A percentile compares a stretch with the other conserved stretches of the same genome.
Conservation (phyloP, 2,888 invertebrate species). For the Hyalella azteca region DNA sequence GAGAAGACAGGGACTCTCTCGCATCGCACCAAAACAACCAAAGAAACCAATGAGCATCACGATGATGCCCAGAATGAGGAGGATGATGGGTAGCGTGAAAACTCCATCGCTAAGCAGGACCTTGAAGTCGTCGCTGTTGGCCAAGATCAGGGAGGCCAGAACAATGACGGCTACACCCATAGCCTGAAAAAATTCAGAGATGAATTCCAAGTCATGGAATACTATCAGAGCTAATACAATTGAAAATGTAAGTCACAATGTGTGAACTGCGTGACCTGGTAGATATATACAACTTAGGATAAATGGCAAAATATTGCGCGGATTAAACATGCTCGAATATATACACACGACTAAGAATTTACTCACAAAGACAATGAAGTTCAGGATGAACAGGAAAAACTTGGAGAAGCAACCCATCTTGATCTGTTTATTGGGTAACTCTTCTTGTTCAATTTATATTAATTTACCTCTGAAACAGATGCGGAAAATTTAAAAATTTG, state of each 20-base stretch:
- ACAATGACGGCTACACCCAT: conserved; percentile 49
- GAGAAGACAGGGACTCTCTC: conserved; percentile 53
- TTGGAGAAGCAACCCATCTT: conserved; percentile 45
- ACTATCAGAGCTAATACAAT: background rate
- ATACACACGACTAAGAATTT: background rate
- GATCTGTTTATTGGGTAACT: background rate
- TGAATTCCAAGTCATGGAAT: background rate
- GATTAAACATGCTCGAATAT: no score
- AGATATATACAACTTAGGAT: no score
- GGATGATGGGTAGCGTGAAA: conserved; percentile 43
- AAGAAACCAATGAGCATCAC: conserved; percentile 54
- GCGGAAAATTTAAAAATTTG: background rate
- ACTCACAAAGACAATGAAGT: conserved; percentile 57
- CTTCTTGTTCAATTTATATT: background rate
- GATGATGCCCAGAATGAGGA: conserved; percentile 50
- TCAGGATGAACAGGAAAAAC: conserved; percentile 46
- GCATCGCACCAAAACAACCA: conserved; percentile 55
- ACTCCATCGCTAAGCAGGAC: conserved; percentile 32
- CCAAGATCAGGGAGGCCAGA: conserved; percentile 49
- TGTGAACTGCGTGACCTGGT: no score
- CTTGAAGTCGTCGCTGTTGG: conserved; percentile 43
- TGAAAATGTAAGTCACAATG: background rate
- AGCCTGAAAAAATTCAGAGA: conserved; percentile 40
- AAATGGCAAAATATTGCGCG: no score
- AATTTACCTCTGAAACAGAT: background rate